These are phyloP conservation scores for Drosophila macrothrix DNA, from an alignment of 2,888 invertebrate species.

Conservation along the genomic window DNA sequence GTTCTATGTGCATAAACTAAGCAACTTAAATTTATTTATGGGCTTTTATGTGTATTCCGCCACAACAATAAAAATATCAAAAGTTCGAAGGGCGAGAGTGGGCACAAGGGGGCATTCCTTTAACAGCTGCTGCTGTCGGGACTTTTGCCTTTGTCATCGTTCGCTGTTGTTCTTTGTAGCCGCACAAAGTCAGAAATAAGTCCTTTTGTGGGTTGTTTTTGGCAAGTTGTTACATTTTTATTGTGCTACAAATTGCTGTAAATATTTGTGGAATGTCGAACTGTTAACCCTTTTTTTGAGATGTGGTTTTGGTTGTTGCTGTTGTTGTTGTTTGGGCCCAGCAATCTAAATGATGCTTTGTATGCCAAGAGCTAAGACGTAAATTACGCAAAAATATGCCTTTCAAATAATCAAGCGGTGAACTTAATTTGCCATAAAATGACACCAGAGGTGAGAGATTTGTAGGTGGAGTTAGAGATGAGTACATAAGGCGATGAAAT, in stretches of 20 bases:
- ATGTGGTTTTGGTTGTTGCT: conserved; percentile 5
- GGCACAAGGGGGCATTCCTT: conserved; percentile 6
- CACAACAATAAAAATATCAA: conserved; percentile 76
- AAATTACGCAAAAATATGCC: conserved; percentile 72
- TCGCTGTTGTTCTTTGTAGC: conserved; percentile 58
- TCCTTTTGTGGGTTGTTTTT: conserved; percentile 60
- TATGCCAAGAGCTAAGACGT: conserved; percentile 33
- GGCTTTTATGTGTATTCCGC: conserved; percentile 73
- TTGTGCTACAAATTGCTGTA: conserved; percentile 79
- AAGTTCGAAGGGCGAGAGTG: conserved; percentile 41
- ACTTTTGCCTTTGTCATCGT: conserved; percentile 63
- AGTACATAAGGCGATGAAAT: conserved; percentile 20
- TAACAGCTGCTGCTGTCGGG: conserved; percentile 59
- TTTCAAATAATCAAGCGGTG: conserved; percentile 74
- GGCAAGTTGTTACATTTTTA: conserved; percentile 67
- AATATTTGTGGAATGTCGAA: conserved; percentile 73
- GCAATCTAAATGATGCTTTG: conserved; percentile 23
- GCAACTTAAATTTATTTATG: conserved; percentile 75
- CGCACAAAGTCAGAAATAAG: conserved; percentile 66
- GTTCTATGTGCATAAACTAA: conserved; percentile 51
- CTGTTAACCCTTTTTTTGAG: conserved; percentile 70
- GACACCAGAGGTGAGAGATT: conserved; percentile 25
- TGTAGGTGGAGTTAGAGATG: conserved; percentile 6
- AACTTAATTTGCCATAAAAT: conserved; percentile 80
- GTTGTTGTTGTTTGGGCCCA: conserved; percentile 15